Conservation (phyloP, 2,888 invertebrate species). For the Rhaphigaster nebulosa region DNA sequence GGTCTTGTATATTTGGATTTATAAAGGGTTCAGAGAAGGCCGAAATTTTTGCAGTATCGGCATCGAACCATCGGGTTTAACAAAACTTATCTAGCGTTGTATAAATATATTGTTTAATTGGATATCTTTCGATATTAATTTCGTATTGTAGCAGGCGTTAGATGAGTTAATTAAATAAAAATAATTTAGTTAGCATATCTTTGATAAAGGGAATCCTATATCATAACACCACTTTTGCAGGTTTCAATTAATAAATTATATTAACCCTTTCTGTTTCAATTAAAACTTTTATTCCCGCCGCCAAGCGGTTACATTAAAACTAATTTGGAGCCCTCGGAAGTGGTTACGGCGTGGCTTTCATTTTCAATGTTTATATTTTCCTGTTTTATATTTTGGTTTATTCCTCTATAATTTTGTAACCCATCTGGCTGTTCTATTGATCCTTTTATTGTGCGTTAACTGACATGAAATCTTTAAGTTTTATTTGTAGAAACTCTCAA, state of each 20-base stretch:
- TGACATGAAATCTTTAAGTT: no score
- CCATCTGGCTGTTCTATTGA: no score
- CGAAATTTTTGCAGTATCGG: no score
- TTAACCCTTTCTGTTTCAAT: conserved; percentile 33
- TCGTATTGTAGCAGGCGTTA: neutral
- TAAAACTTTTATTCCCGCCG: conserved; percentile 30
- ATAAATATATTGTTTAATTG: no score
- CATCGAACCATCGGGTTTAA: no score
- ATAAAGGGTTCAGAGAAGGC: no score
- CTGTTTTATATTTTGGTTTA: neutral
- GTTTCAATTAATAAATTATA: no score
- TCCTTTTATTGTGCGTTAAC: no score
- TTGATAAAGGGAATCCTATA: neutral
- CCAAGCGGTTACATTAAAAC: conserved; percentile 19
- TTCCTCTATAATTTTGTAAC: neutral
- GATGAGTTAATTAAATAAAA: neutral
- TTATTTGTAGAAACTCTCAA: no score
- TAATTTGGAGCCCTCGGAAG: neutral
- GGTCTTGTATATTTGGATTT: no score
- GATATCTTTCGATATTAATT: no score
- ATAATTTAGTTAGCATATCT: neutral
- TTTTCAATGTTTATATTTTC: neutral
- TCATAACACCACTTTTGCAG: neutral
- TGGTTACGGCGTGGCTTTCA: neutral
- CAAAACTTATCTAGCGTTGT: no score